A percentile compares a stretch with the other conserved stretches of the same genome.
phyloP scores from a whole-genome alignment of 2,888 invertebrate genomes.

The Tipula confusa region DNA sequence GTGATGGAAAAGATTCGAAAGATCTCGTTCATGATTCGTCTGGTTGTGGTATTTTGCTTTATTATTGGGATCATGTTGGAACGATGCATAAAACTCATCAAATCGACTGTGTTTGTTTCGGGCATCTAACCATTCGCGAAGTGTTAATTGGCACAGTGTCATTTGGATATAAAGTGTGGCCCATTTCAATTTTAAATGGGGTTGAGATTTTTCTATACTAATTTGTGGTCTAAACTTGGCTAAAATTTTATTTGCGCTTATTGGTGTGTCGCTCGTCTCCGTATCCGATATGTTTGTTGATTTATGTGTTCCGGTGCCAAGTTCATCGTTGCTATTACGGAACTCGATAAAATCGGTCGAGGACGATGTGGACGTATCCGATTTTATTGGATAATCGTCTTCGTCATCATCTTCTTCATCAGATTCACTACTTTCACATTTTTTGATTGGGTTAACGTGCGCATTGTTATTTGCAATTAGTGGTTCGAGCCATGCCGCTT shows the following conservation, averaged over 20 bases:
- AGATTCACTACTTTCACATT: background rate
- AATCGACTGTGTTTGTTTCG: slow-evolving; percentile 50
- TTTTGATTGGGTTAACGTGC: slow-evolving; percentile 12
- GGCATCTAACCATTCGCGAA: slow-evolving; percentile 69
- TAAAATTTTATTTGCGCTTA: background rate
- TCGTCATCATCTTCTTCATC: slow-evolving; percentile 26
- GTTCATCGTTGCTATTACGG: slow-evolving; percentile 26
- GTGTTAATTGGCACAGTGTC: slow-evolving; percentile 71
- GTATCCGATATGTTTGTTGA: background rate
- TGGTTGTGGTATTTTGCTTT: background rate
- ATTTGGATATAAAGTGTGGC: slow-evolving; percentile 78
- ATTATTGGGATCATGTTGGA: background rate
- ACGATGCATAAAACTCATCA: slow-evolving; percentile 34
- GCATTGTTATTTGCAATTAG: slow-evolving; percentile 52
- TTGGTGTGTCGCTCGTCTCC: background rate
- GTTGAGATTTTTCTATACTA: slow-evolving; percentile 31
- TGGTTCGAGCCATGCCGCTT: slow-evolving; percentile 77
- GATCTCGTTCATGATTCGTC: slow-evolving; percentile 38
- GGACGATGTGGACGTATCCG: background rate
- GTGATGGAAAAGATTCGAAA: background rate
- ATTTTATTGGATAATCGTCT: background rate
- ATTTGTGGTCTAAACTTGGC: slow-evolving; percentile 30
- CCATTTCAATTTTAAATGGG: slow-evolving; percentile 55
- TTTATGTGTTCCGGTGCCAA: background rate
- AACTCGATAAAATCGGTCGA: slow-evolving; percentile 36